Evolutionary conservation across 2,113 vertebrate genomes (phyloP).

Genomic region (Syrrhaptes paradoxus): DNA sequence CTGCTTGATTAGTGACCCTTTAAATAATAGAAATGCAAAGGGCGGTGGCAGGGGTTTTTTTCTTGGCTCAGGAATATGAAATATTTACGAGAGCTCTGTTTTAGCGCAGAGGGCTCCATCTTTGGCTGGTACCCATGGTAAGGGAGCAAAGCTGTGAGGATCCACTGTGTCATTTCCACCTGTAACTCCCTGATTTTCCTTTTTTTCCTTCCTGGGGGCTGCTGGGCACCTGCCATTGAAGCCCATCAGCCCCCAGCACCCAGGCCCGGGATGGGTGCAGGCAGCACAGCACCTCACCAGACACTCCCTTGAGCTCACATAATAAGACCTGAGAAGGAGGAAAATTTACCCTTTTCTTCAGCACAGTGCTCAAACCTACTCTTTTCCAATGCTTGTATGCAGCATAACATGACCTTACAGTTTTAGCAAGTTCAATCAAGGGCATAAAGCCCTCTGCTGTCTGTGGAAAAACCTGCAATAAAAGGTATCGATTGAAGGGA

Average conservation of each 20-base stretch:
- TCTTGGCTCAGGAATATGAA: background rate
- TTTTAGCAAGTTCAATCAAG: background rate
- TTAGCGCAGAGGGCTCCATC: background rate
- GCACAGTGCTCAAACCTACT: background rate
- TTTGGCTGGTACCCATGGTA: background rate
- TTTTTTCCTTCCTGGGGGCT: background rate
- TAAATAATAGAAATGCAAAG: slow-evolving; percentile 29
- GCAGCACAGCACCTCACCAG: background rate
- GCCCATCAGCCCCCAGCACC: too few relatives aligned
- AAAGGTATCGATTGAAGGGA: background rate
- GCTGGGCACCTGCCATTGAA: background rate
- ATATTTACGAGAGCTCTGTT: background rate
- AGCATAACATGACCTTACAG: fast-evolving
- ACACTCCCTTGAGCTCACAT: fast-evolving
- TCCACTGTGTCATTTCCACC: background rate
- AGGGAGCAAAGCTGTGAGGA: background rate
- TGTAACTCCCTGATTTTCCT: background rate
- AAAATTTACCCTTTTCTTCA: background rate
- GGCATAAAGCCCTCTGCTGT: background rate
- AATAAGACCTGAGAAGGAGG: background rate
- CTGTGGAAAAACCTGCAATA: background rate
- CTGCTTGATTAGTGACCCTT: slow-evolving; percentile 51
- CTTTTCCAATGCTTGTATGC: background rate
- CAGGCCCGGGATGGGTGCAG: fast-evolving
- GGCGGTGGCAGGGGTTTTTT: background rate